phyloP scores from a whole-genome alignment of 1,140 invertebrate genomes.

The Caenorhabditis elegans region WBcel235 BX284606.5:11006001-11006500 shows the following conservation, averaged over 20 bases:
- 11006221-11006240: too few species aligned
- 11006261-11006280: too few species aligned
- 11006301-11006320: too few species aligned
- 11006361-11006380: too few species aligned
- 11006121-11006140: not conserved
- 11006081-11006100: not conserved
- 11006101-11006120: not conserved
- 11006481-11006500: slow-evolving; percentile 12
- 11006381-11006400: too few species aligned
- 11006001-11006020: slow-evolving; percentile 33
- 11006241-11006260: too few species aligned
- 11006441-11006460: not conserved
- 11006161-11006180: slow-evolving; percentile 3
- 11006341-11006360: too few species aligned
- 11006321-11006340: too few species aligned
- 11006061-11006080: slow-evolving; percentile 36
- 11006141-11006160: not conserved
- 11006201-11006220: slow-evolving; percentile 23
- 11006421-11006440: slow-evolving; percentile 3
- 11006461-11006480: not conserved
- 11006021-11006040: not conserved
- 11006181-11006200: not conserved
- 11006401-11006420: too few species aligned
- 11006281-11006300: too few species aligned
- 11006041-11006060: slow-evolving; percentile 22